A percentile compares a stretch with the other conserved stretches of the same genome.
phyloP scores from a whole-genome alignment of 2,113 vertebrate genomes.

The Oplegnathus fasciatus region DNA sequence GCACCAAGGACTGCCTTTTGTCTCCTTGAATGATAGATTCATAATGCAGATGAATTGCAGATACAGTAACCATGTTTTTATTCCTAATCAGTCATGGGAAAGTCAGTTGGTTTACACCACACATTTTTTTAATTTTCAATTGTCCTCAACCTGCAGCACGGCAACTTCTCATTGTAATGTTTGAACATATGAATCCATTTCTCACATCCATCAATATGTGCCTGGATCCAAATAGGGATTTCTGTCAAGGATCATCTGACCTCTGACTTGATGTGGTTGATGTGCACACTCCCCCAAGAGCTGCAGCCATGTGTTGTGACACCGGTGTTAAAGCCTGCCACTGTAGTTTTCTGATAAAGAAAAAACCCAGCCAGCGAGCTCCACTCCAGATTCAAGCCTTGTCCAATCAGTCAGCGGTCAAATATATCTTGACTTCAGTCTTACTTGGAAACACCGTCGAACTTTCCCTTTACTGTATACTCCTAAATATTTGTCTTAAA shows the following conservation, averaged over 20 bases:
- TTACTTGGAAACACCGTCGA: not conserved
- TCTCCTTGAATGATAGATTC: conserved; percentile 66
- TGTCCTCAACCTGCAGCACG: not conserved
- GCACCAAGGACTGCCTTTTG: conserved; percentile 70
- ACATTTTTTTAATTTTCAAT: not conserved
- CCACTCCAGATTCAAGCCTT: not conserved
- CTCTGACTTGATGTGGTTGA: not conserved
- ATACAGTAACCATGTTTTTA: conserved; percentile 15
- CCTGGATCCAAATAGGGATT: not conserved
- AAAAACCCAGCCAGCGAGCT: not conserved
- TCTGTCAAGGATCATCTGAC: not conserved
- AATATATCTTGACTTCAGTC: conserved; percentile 9
- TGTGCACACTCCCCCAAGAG: not conserved
- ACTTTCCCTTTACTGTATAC: not conserved
- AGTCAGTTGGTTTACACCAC: not conserved
- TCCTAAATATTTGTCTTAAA: not conserved
- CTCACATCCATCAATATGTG: not conserved
- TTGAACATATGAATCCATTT: not conserved
- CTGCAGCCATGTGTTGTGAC: conserved; percentile 21
- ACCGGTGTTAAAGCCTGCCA: conserved; percentile 12
- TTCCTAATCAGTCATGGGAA: conserved; percentile 30
- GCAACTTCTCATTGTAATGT: not conserved
- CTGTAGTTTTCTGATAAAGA: conserved; percentile 27
- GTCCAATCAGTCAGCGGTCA: conserved; percentile 1
- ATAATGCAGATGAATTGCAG: conserved; percentile 49